Evolutionary conservation across 2,888 invertebrate species (phyloP), one percentile per base, ranked within the genome.

Genomic region (Philereme transversata): DNA sequence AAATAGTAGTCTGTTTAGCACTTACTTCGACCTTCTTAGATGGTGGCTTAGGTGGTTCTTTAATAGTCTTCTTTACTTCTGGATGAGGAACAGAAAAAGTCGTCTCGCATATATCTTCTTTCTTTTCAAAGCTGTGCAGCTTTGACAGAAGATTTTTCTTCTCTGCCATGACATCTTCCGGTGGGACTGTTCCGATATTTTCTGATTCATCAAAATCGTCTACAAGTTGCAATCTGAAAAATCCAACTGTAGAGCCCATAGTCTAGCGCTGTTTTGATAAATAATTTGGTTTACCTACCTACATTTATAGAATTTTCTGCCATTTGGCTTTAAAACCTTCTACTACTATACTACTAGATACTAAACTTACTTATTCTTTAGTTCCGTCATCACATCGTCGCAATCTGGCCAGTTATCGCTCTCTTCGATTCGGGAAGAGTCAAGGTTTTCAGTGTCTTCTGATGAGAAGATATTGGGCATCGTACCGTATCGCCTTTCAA

Each of bases 401-500:
- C 86, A 88, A 65, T 82, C 88, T 5, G 86, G 87, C 88, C 91
- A 92, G 38, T 83, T 87, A 1, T 83, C 83, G 62, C 78, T 83
- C 48, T 82, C 86, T 5, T 86, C 88, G 69, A 82, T 81, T 68
- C 85, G 73, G 60, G 87, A 76, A 57, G 84, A 74, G 56, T 87
- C 84, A 51, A 82, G 70, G 36, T 80, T 84, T 64, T 88, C 89
- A 8, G 84, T 76, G 36, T 93, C 93, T 0, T 93, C 93, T 0
- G 93, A 86, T 22, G 94, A 78, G 77, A 95, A 94, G n/a, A 94
- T 91, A 55, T 93, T 93, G 1, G 94, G 96, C 76, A 94, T 94
- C 51, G 94, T 84, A 10, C 96, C 95, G 73, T 95, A 96, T 71
- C 96, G 95, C 74, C 95, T 94, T 79, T 97, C 97, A 56, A 97